Evolutionary conservation across 2,113 vertebrate genomes (phyloP).

Genomic region (cat (Felis catus)): DNA sequence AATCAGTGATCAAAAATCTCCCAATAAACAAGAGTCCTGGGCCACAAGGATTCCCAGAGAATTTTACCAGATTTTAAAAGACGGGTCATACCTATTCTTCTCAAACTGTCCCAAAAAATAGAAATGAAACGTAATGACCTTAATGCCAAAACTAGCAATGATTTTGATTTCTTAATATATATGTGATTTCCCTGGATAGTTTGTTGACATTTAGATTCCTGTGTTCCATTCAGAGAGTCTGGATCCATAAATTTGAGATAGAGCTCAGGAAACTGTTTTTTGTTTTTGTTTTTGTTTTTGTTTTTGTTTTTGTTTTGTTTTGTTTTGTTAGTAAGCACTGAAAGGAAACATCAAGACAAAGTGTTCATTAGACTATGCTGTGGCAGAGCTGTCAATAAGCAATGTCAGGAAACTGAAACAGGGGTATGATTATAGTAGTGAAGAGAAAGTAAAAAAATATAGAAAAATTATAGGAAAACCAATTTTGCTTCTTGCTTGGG

Average conservation of each 20-base stretch:
- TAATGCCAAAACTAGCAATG: not conserved
- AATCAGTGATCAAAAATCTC: no score
- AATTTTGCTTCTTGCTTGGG: not conserved
- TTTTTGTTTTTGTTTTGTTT: no score
- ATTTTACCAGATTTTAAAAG: no score
- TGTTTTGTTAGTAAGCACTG: no score
- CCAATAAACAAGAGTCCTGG: no score
- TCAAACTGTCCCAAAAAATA: no score
- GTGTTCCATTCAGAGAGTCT: not conserved
- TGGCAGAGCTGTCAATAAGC: not conserved
- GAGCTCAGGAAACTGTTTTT: not conserved
- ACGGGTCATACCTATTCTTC: no score
- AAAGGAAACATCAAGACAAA: not conserved
- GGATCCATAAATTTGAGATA: not conserved
- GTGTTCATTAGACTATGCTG: not conserved
- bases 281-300: not conserved
- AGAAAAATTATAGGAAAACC: not conserved
- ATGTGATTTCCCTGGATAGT: not conserved
- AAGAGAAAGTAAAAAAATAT: not conserved
- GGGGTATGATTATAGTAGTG: not conserved
- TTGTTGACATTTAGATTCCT: not conserved
- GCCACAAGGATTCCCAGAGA: no score
- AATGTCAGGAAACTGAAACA: not conserved
- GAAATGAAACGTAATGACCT: no score
- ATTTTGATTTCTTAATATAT: not conserved